phyloP scores from a whole-genome alignment of 2,113 vertebrate genomes.

The Colinus virginianus region DNA sequence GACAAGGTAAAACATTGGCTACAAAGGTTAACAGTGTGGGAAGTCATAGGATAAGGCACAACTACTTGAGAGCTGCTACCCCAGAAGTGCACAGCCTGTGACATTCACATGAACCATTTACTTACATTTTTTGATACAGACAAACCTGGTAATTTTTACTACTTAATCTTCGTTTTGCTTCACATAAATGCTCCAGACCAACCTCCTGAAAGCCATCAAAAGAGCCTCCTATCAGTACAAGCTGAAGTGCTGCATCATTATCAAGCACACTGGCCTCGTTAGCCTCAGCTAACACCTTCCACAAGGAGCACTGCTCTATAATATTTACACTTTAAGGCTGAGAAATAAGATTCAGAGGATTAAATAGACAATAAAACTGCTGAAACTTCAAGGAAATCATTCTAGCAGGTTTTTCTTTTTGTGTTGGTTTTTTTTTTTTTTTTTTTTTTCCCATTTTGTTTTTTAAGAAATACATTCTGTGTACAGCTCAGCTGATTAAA shows the following conservation, averaged over 20 bases:
- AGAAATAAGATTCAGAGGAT: not conserved
- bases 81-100: not conserved
- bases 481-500: accelerated
- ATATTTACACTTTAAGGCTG: not conserved
- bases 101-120: not conserved
- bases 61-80: not conserved
- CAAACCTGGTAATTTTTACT: not conserved
- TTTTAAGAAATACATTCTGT: accelerated
- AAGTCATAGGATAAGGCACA: slow-evolving; percentile 16
- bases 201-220: not conserved
- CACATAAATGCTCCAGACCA: not conserved
- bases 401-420: not conserved
- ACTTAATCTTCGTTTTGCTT: not conserved
- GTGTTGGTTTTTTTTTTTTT: not conserved
- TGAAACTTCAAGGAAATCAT: not conserved
- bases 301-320: accelerated
- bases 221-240: not conserved
- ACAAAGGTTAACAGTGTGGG: not conserved
- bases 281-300: not conserved
- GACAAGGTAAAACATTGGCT: not conserved
- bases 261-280: accelerated
- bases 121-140: not conserved
- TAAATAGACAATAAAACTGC: accelerated
- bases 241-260: not conserved
- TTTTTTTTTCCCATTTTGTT: not conserved